Evolutionary conservation across 1,140 invertebrate genomes (phyloP).

Genomic region (Leptopilina clavipes): DNA sequence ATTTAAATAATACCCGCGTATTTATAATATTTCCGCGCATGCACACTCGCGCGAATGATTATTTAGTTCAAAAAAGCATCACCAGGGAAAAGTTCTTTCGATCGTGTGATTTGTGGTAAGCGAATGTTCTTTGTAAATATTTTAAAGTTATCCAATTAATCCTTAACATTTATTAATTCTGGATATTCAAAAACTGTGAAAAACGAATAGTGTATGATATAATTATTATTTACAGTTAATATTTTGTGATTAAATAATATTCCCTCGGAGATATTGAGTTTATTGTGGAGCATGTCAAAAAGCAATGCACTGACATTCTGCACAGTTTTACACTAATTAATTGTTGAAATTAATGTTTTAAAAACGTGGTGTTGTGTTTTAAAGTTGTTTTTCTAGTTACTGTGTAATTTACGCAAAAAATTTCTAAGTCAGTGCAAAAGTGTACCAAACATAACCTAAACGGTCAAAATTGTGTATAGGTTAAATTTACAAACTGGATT

Average conservation of each 20-base stretch:
- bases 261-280: not conserved
- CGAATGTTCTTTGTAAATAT: not conserved
- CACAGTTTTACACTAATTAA: conserved; percentile 5
- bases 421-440: not conserved
- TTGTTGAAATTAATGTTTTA: not conserved
- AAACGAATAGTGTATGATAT: not conserved
- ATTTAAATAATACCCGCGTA: not conserved
- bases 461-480: not conserved
- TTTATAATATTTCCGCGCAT: not conserved
- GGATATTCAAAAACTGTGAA: not conserved
- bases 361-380: not conserved
- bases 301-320: conserved; percentile 18
- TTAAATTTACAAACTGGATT: not conserved
- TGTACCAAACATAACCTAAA: not conserved
- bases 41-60: not conserved
- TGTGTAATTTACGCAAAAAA: not conserved
- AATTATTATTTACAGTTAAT: not conserved
- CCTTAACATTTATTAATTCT: not conserved
- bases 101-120: conserved; percentile 15
- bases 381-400: not conserved
- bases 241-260: not conserved
- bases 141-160: conserved; percentile 32
- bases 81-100: not conserved
- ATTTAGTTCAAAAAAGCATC: not conserved
- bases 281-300: conserved; percentile 26